phyloP scores from a whole-genome alignment of 2,113 vertebrate species.

The Talpa occidentalis region DNA sequence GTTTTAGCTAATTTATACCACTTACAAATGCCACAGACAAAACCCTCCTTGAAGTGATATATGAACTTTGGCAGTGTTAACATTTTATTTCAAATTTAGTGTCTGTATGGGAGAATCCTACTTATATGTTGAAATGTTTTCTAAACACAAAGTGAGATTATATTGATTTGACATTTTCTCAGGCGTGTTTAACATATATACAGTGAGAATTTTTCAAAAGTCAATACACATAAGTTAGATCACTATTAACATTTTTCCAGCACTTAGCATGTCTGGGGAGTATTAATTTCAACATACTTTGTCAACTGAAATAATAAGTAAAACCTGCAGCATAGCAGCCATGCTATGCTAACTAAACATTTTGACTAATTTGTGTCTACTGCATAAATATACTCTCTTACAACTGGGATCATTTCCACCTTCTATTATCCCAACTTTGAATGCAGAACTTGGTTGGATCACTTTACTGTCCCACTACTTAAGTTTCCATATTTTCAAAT shows the following conservation, averaged over 20 bases:
- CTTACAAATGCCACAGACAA: neutral
- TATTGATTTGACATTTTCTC: constrained; percentile 68
- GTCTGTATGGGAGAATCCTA: neutral
- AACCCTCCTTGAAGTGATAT: neutral
- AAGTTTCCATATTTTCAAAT: neutral
- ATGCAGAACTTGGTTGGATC: neutral
- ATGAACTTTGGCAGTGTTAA: neutral
- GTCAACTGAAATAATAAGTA: constrained; percentile 62
- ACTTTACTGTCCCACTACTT: constrained; percentile 35
- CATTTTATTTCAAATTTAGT: constrained; percentile 39
- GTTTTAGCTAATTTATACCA: neutral
- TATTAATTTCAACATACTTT: constrained; percentile 64
- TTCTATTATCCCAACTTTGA: neutral
- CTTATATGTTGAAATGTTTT: constrained; percentile 64
- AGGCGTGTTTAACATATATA: constrained; percentile 60
- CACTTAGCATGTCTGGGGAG: constrained; percentile 65
- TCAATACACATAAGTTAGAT: constrained; percentile 60
- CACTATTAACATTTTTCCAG: constrained; percentile 66
- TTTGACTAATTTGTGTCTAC: constrained; percentile 62
- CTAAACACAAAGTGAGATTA: constrained; percentile 64
- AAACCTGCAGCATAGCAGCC: neutral
- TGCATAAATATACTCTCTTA: constrained; percentile 40
- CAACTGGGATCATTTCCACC: neutral
- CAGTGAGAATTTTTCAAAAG: constrained; percentile 24
- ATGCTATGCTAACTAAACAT: constrained; percentile 48